Conservation (phyloP, 2,797 vertebrate genomes). For the Borostomias antarcticus region DNA sequence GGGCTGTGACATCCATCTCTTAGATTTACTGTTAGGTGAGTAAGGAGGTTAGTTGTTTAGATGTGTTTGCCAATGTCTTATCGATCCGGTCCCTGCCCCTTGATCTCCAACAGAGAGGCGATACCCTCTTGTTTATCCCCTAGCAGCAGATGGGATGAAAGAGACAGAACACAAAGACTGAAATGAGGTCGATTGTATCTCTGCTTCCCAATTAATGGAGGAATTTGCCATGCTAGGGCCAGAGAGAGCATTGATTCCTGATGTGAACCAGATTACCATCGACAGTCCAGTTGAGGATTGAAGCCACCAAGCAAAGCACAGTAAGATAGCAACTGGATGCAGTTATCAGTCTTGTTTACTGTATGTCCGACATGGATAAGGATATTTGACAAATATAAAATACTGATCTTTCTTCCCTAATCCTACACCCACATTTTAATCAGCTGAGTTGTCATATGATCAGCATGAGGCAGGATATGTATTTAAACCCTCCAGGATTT, state of each 20-base stretch:
- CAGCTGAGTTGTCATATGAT: slow-evolving; percentile 55
- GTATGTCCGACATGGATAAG: slow-evolving; percentile 20
- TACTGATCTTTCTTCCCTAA: slow-evolving; percentile 16
- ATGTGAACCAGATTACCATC: slow-evolving; percentile 54
- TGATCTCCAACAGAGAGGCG: slow-evolving; percentile 38
- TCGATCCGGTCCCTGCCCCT: slow-evolving; percentile 52
- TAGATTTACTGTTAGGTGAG: slow-evolving; percentile 46
- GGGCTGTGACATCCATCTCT: slow-evolving; percentile 37
- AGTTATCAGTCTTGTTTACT: slow-evolving; percentile 36
- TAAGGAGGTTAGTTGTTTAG: slow-evolving; percentile 35
- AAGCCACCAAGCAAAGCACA: slow-evolving; percentile 23
- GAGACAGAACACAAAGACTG: slow-evolving; percentile 31
- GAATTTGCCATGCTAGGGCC: slow-evolving; percentile 53
- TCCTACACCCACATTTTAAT: slow-evolving; percentile 41
- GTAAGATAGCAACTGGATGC: slow-evolving; percentile 35
- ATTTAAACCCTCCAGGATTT: slow-evolving; percentile 79
- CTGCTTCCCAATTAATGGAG: slow-evolving; percentile 56
- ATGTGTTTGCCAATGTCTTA: slow-evolving; percentile 54
- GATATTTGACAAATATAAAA: slow-evolving; percentile 19
- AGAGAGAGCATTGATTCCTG: slow-evolving; percentile 57
- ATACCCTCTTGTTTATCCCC: slow-evolving; percentile 21
- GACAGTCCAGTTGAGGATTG: slow-evolving; percentile 37
- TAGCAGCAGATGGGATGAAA: slow-evolving; percentile 45
- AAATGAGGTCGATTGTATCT: slow-evolving; percentile 36
- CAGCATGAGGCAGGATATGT: slow-evolving; percentile 72